Evolutionary conservation across 2,797 vertebrate genomes (phyloP), one percentile per base, ranked within the genome.

Genomic region (Orientallactaga sibirica): DNA sequence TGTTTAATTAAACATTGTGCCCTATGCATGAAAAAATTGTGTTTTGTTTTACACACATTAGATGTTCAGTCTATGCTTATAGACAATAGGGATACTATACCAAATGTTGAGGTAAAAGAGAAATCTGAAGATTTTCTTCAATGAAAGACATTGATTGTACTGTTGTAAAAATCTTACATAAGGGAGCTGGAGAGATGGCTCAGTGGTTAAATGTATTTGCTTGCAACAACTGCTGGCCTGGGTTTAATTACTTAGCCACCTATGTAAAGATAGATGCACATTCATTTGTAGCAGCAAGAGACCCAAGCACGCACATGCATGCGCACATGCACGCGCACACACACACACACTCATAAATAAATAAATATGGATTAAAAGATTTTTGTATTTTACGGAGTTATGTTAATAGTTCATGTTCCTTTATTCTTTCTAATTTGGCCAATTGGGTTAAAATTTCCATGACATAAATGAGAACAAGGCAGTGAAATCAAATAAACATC

Each of bases 401-500:
- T 73, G 11, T 62, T 91, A 89, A 41, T 2, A 83, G 4, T 81
- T 76, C 10, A 22, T 71, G 20, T 73, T 92, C 61, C 16, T 88
- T 90, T 81, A 64, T 84, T 71, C 18, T 78, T 89, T 83, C 41
- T 84, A 29, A 16, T 67, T 52, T 92, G 74, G 41, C 16, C 27
- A 70, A 18, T 62, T 88, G 37, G 22, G 14, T 48, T 85, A 85
- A 70, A 10, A 82, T 67, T 95, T 88, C 62, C 66, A 78, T 70
- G 48, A 33, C 48, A 25, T 52, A 58, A 90, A 70, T 33, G 25
- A 41, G 33, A 92, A 5, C 0, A 29, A 27, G 66, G 33, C 58
- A 93, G n/a, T 93, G 66, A 93, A 91, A 64, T 73, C 29, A 89
- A 94, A 27, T 86, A 86, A 79, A 80, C n/a, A 84, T 82, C 12